These are phyloP conservation scores for Malthinus seriepunctatus DNA, from an alignment of 2,888 invertebrate species.

Conservation along the genomic window DNA sequence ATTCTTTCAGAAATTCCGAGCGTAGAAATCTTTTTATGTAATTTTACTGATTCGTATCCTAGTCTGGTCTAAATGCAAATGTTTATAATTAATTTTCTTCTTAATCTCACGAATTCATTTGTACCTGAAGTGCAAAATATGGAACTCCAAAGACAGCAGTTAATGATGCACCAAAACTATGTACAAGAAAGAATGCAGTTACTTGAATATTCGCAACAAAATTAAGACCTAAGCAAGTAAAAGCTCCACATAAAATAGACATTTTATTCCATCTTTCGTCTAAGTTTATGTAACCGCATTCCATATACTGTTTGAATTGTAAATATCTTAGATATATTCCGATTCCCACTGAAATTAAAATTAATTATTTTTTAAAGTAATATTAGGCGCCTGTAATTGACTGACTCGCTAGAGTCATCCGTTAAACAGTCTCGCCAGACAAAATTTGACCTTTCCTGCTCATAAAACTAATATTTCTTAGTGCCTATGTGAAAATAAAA, in stretches of 20 bases:
- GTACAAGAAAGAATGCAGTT: constrained; percentile 72
- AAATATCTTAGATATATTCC: not conserved
- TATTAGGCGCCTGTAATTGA: too few relatives aligned
- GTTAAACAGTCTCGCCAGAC: too few relatives aligned
- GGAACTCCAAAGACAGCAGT: constrained; percentile 39
- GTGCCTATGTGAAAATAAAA: too few relatives aligned
- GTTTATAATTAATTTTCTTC: too few relatives aligned
- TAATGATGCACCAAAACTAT: constrained; percentile 68
- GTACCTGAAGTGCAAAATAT: constrained; percentile 82
- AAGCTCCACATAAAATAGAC: not conserved
- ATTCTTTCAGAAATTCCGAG: not conserved
- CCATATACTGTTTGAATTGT: constrained; percentile 1
- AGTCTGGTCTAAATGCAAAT: constrained; percentile 7
- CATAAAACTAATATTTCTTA: too few relatives aligned
- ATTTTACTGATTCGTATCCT: not conserved
- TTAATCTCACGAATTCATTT: constrained; percentile 7
- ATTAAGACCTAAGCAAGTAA: constrained; percentile 67
- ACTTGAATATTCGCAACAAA: constrained; percentile 76
- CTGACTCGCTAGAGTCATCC: too few relatives aligned
- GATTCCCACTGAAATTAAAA: not conserved
- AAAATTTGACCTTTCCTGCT: too few relatives aligned
- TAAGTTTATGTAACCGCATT: not conserved
- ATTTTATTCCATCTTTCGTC: constrained; percentile 3
- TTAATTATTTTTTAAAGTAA: not conserved
- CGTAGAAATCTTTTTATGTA: not conserved